Percentiles rank a stretch among this genome's conserved stretches.
phyloP scores from a whole-genome alignment of 1,140 invertebrate species.

The Drosophila tristis region DNA sequence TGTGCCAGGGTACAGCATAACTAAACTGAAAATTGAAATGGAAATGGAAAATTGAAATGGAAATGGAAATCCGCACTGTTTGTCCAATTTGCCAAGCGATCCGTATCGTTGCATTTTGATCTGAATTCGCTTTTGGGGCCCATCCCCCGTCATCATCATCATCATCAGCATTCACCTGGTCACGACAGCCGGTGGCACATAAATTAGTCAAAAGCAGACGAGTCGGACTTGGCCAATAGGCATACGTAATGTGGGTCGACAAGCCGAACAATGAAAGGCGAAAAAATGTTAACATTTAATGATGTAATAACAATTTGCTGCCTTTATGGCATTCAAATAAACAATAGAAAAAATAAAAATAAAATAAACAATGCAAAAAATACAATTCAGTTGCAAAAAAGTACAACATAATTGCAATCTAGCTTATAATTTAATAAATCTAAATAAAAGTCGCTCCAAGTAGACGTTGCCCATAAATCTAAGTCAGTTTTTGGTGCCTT shows the following conservation, averaged over 20 bases:
- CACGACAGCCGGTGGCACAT: constrained; percentile 13
- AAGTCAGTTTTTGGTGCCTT: too few species aligned
- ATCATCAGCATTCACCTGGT: constrained; percentile 22
- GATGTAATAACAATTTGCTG: constrained; percentile 10
- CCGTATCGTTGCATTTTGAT: constrained; percentile 67
- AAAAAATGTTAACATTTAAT: constrained; percentile 7
- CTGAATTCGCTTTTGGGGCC: constrained; percentile 27
- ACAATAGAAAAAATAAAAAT: not conserved
- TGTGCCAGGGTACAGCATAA: constrained; percentile 3
- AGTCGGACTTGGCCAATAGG: constrained; percentile 12
- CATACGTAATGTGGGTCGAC: constrained; percentile 33
- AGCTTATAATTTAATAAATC: too few species aligned
- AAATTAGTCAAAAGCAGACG: constrained; percentile 42
- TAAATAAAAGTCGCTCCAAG: too few species aligned
- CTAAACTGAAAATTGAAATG: constrained; percentile 41
- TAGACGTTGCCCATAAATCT: too few species aligned
- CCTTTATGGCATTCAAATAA: not conserved
- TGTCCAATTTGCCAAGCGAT: constrained; percentile 63
- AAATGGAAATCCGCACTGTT: constrained; percentile 21
- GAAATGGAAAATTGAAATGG: too few species aligned
- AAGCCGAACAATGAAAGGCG: constrained; percentile 16
- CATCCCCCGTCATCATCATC: constrained; percentile 3
- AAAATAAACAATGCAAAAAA: too few species aligned
- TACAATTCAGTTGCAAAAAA: too few species aligned
- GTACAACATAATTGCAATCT: too few species aligned